Evolutionary conservation across 2,113 vertebrate species (phyloP), one percentile per base, ranked within the genome.

Genomic region (Hypocryptadius cinnamomeus): DNA sequence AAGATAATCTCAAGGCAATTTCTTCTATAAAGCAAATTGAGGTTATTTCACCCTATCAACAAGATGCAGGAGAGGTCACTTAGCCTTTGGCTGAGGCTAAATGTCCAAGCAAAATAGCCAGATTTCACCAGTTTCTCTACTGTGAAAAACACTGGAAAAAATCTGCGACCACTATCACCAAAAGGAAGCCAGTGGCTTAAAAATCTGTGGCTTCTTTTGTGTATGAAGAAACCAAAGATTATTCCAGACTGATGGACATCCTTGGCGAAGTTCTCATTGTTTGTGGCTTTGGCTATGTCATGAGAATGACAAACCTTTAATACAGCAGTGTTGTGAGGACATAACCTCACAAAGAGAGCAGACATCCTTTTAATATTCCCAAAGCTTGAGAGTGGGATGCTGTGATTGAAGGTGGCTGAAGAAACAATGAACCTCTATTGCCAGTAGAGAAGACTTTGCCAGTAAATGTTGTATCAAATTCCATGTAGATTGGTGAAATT

Each of bases 1-100:
- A 94, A 95, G 69, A 95, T 84, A 94, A 94, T 96, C 87, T 95
- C 85, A 92, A 95, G 90, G 82, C 92, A 91, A 86, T 88, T 90
- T 95, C 48, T 92, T 64, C 76, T 90, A 64, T 91, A 81, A 93
- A 91, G 79, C 31, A 96, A 96, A 93, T 94, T 94, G 87, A 57
- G 79, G 82, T 90, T 95, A 81, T 95, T 88, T 93, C 79, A 88
- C 79, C 69, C 82, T 80, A 92, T 90, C 60, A 54, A 91, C 85
- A 92, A 80, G 87, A 88, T 94, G 39, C 79, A 90, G 60, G 48
- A 87, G 24, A 72, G 91, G 93, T 96, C 93, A 85, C 66, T 94
- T 92, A 94, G 91, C 89, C 81, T 91, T 96, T 89, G 79, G 76
- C 80, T 79, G 53, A 84, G 91, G 79, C 37, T 94, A 94, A 94